Evolutionary conservation across 2,888 invertebrate species (phyloP).

Genomic region (Diarsia rubi): DNA sequence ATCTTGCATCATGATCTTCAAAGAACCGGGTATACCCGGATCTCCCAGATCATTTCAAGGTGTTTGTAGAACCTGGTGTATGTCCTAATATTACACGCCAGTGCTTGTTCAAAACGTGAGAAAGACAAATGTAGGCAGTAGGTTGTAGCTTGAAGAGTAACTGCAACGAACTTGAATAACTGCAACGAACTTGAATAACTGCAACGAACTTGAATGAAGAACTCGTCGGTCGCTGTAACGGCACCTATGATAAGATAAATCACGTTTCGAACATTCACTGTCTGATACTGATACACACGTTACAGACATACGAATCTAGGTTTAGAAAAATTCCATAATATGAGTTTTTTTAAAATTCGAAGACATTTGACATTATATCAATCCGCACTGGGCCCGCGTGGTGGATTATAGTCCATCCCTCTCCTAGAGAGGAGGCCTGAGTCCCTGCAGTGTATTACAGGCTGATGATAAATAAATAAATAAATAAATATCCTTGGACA

Average conservation of each 20-base stretch:
- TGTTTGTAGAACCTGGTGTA: background rate
- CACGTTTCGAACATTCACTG: background rate
- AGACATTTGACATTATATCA: too few species aligned
- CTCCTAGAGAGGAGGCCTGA: too few species aligned
- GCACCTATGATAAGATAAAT: background rate
- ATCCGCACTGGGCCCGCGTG: too few species aligned
- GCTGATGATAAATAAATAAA: too few species aligned
- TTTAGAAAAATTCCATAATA: background rate
- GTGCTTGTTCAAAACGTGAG: background rate
- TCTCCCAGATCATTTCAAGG: too few species aligned
- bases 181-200: too few species aligned
- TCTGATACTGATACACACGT: background rate
- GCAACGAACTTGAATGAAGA: background rate
- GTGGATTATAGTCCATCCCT: too few species aligned
- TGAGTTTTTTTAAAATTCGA: too few species aligned
- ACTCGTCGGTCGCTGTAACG: background rate
- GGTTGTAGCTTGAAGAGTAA: background rate
- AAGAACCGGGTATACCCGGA: background rate
- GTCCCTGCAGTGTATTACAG: too few species aligned
- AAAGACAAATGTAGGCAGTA: background rate
- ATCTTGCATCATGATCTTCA: background rate
- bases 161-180: background rate
- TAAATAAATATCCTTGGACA: too few species aligned
- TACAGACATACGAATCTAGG: background rate
- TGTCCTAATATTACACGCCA: background rate